Evolutionary conservation across 2,113 vertebrate species (phyloP).

Genomic region (Anolis sagrei): DNA sequence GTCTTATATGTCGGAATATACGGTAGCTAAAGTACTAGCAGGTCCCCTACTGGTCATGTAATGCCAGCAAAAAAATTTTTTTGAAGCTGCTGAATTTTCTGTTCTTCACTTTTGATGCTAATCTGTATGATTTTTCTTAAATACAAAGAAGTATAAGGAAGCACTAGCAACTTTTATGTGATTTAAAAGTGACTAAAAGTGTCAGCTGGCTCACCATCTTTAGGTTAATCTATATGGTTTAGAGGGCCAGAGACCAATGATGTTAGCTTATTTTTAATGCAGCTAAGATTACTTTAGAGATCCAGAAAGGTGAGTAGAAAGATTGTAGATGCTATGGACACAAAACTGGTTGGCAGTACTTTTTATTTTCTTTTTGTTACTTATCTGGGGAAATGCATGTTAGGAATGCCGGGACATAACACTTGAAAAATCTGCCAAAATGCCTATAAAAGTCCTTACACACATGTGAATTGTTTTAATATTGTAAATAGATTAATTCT

Average conservation of each 20-base stretch:
- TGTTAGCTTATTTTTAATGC: too few relatives aligned
- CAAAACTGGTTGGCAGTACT: too few relatives aligned
- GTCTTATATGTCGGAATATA: too few relatives aligned
- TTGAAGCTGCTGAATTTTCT: neutral
- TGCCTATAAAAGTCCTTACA: too few relatives aligned
- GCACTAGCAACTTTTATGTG: neutral
- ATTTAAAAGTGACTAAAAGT: neutral
- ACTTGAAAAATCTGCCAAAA: too few relatives aligned
- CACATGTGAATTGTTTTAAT: too few relatives aligned
- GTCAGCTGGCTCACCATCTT: neutral
- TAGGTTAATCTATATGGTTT: neutral
- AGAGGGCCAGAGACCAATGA: neutral
- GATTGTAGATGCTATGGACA: neutral
- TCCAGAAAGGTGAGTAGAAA: neutral
- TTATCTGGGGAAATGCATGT: too few relatives aligned
- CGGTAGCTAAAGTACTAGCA: constrained; percentile 30
- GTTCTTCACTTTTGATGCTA: neutral
- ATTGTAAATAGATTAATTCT: too few relatives aligned
- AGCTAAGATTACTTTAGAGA: neutral
- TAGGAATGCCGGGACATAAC: too few relatives aligned
- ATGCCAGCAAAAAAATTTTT: neutral
- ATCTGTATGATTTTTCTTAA: neutral
- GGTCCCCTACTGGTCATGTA: constrained; percentile 37
- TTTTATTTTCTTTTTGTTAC: too few relatives aligned
- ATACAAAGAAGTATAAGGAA: neutral